These are phyloP conservation scores for Entomyzon cyanotis DNA, from an alignment of 2,113 vertebrate genomes.

Conservation along the genomic window DNA sequence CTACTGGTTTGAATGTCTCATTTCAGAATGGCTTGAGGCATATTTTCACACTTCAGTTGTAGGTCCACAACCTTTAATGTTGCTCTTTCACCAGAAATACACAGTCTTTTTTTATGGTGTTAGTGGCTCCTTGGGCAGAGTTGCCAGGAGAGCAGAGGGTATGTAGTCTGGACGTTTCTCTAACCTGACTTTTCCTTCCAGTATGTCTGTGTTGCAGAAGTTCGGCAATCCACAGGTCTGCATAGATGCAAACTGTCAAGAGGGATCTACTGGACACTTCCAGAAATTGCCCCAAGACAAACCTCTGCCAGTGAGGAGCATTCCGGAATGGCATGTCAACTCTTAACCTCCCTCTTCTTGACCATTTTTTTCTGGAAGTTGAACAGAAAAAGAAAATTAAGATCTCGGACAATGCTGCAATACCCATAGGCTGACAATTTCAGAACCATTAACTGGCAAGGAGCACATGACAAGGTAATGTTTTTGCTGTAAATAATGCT, in stretches of 20 bases:
- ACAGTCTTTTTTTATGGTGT: neutral
- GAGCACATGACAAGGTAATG: neutral
- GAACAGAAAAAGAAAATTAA: neutral
- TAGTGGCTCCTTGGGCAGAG: neutral
- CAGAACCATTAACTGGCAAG: neutral
- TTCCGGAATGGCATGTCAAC: rapidly evolving
- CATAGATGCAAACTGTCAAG: neutral
- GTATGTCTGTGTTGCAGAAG: neutral
- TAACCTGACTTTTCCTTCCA: neutral
- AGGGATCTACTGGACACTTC: neutral
- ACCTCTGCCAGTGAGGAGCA: rapidly evolving
- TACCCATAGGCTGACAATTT: neutral
- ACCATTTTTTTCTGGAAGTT: neutral
- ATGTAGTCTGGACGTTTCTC: neutral
- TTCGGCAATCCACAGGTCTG: neutral
- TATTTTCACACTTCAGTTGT: neutral
- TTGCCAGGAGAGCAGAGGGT: neutral
- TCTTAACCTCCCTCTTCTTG: neutral
- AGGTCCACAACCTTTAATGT: neutral
- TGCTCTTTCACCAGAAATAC: neutral
- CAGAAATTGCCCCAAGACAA: neutral
- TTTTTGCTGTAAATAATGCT: neutral
- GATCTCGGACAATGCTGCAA: neutral
- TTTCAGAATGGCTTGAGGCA: neutral
- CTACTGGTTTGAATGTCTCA: neutral